These are phyloP conservation scores for Thinocorus orbignyianus DNA, from an alignment of 2,113 vertebrate species.

Conservation along the genomic window DNA sequence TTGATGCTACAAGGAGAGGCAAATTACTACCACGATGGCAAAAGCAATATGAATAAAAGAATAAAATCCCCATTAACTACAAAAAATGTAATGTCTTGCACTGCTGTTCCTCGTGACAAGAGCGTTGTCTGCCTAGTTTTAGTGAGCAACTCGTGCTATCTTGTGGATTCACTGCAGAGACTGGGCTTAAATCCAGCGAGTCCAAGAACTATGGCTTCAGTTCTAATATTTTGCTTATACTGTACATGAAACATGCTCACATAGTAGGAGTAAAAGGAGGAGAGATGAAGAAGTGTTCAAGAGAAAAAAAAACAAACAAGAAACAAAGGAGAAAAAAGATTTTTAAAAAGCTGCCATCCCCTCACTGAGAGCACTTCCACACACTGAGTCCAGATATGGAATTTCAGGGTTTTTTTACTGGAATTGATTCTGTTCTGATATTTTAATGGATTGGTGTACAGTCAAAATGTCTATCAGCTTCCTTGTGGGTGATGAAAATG, in stretches of 20 bases:
- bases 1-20: background rate
- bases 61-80: background rate
- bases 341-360: background rate
- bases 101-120: background rate
- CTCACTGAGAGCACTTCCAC: background rate
- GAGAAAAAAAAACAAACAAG: background rate
- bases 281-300: background rate
- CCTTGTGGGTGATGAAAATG: background rate
- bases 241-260: rapidly evolving
- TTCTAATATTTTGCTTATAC: background rate
- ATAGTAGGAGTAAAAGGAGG: background rate
- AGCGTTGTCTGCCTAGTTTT: background rate
- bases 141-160: background rate
- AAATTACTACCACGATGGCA: background rate
- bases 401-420: rapidly evolving
- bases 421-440: background rate
- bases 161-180: background rate
- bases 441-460: background rate
- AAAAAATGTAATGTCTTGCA: background rate
- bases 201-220: background rate
- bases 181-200: background rate
- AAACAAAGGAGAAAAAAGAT: background rate
- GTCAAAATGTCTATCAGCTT: background rate
- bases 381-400: background rate
- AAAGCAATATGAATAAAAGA: background rate